These are phyloP conservation scores for Caenorhabditis sp. DNA, from an alignment of 2,888 invertebrate species.

Conservation along the genomic window DNA sequence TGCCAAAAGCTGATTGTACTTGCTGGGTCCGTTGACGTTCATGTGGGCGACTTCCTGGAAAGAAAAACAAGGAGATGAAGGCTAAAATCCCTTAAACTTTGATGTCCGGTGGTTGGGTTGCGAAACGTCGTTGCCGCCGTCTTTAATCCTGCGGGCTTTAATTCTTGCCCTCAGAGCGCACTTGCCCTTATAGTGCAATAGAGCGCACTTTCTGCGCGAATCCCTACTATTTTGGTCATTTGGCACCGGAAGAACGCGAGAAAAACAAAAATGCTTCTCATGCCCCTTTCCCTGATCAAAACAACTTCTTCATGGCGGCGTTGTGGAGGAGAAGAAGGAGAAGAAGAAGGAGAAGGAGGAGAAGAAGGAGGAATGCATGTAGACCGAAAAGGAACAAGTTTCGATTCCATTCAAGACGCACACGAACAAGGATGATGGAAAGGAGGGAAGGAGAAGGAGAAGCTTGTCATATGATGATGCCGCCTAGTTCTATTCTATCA, in stretches of 20 bases:
- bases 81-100: too few relatives aligned
- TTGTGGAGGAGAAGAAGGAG: too few relatives aligned
- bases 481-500: too few relatives aligned
- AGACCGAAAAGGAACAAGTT: slow-evolving; percentile 2
- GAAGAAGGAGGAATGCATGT: not conserved
- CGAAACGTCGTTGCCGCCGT: too few relatives aligned
- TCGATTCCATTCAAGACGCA: not conserved
- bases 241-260: too few relatives aligned
- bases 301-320: not conserved
- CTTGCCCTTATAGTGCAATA: not conserved
- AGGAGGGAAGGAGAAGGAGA: too few relatives aligned
- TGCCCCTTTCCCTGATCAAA: slow-evolving; percentile 9
- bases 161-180: too few relatives aligned
- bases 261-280: too few relatives aligned
- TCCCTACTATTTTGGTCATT: too few relatives aligned
- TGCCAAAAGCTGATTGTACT: slow-evolving; percentile 53
- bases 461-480: not conserved
- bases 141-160: too few relatives aligned
- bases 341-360: not conserved
- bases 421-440: too few relatives aligned
- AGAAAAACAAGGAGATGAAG: not conserved
- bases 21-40: slow-evolving; percentile 49
- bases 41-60: slow-evolving; percentile 58
- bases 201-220: not conserved
- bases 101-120: too few relatives aligned